Conservation (phyloP, 2,797 vertebrate species). For the Poliocrania exsul region DNA sequence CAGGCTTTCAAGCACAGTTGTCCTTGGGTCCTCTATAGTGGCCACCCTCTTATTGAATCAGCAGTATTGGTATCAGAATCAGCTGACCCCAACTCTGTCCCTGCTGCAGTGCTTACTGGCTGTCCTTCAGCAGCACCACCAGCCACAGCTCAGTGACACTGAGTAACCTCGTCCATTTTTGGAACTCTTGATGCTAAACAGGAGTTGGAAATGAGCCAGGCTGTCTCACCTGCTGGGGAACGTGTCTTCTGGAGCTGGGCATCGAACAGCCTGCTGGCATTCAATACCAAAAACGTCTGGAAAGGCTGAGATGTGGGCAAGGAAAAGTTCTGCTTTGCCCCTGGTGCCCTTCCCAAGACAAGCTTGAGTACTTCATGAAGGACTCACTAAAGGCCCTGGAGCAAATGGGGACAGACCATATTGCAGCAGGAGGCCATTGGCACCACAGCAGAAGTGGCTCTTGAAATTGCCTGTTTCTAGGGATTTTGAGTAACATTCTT, state of each 20-base stretch:
- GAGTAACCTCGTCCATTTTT: slow-evolving; percentile 5
- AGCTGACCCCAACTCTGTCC: background rate
- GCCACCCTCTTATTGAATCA: background rate
- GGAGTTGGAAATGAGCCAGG: background rate
- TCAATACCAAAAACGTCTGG: background rate
- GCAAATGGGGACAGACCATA: background rate
- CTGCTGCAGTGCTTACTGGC: background rate
- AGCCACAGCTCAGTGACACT: background rate
- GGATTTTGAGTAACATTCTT: slow-evolving; percentile 37
- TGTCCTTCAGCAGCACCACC: background rate
- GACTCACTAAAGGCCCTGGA: background rate
- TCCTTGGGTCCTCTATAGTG: background rate
- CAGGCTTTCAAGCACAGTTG: background rate
- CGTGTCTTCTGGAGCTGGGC: background rate
- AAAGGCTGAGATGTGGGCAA: background rate
- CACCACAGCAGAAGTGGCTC: background rate
- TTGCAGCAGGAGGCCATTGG: slow-evolving; percentile 1
- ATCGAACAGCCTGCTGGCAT: background rate
- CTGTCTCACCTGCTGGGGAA: background rate
- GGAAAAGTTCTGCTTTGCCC: background rate
- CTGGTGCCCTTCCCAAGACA: background rate
- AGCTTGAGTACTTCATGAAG: background rate
- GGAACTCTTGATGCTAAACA: background rate
- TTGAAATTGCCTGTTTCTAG: slow-evolving; percentile 35
- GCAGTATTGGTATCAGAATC: background rate